Evolutionary conservation across 2,113 vertebrate genomes (phyloP), one percentile per base, ranked within the genome.

Genomic region (Nothocercus julius): DNA sequence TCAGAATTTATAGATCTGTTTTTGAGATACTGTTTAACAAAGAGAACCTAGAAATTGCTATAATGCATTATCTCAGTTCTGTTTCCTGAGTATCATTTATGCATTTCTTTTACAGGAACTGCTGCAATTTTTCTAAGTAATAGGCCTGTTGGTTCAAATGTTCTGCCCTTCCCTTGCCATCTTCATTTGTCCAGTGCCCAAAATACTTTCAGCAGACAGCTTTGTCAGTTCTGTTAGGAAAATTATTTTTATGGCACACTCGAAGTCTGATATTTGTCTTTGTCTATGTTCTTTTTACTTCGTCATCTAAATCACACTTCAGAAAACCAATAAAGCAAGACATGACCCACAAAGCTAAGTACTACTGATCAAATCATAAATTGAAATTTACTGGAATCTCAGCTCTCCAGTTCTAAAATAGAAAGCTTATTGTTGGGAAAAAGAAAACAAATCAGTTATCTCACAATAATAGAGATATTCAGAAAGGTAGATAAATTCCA

Each of bases 221-320:
- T 90, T 89, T 93, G 85, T 88, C 92, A 84, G 75, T 89, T 88
- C 62, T 92, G 62, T 79, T 93, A 81, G 42, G 58, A 93, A 94
- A 93, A 90, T 82, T 76, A 88, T 79, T 94, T 70, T 92, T 88
- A 76, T 82, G 56, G 44, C 59, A 40, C 7, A 17, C 21, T 80
- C 82, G 78, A 93, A 90, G 49, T 82, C 42, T 73, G 59, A 53
- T 85, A 63, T 88, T 92, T 91, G 75, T 62, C 54, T 81, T 72
- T 80, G 64, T 80, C 40, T 86, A 38, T 80, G 56, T 84, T 81
- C 61, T 69, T 36, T 88, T 90, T 58, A 27, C 9, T 88, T 89
- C 85, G 25, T 83, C 58, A 27, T 68, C 47, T 85, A 83, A 91
- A 87, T 94, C 73, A 68, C 22, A 49, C 13, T 83, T 88, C 42